phyloP scores from a whole-genome alignment of 2,797 vertebrate species.

The Paratrypauchen microcephalus region DNA sequence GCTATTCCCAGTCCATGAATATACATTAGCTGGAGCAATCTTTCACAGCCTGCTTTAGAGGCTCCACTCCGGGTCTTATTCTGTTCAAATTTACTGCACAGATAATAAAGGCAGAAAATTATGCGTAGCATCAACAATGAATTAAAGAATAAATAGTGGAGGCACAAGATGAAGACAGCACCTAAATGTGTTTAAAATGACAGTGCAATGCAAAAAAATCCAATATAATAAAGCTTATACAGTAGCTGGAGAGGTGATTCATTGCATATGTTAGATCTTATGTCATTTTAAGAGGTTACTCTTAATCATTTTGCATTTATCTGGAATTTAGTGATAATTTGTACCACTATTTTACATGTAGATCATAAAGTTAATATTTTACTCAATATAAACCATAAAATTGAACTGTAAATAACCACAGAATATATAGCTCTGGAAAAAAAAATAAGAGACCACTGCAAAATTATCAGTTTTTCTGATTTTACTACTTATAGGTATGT shows the following conservation, averaged over 20 bases:
- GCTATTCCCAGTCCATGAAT: conserved; percentile 66
- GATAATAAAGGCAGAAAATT: conserved; percentile 15
- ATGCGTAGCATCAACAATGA: conserved; percentile 1
- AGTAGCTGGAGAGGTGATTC: background rate
- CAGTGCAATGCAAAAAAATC: background rate
- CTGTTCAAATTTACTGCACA: conserved; percentile 34
- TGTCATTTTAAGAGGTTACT: background rate
- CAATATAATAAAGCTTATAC: background rate
- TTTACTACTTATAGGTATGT: too few relatives aligned
- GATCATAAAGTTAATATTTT: background rate
- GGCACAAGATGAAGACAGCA: background rate
- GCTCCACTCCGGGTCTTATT: conserved; percentile 17
- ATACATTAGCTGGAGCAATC: conserved; percentile 49
- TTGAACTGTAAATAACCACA: background rate
- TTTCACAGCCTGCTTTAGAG: conserved; percentile 23
- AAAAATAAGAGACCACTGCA: too few relatives aligned
- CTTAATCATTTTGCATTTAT: background rate
- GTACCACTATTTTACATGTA: background rate
- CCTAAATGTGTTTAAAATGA: conserved; percentile 1
- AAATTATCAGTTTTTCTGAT: too few relatives aligned
- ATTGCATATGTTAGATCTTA: background rate
- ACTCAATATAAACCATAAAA: background rate
- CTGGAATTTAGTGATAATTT: background rate
- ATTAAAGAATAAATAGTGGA: background rate
- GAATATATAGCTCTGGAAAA: too few relatives aligned